Percentiles rank a stretch among this genome's conserved stretches.
phyloP scores from a whole-genome alignment of 2,888 invertebrate genomes.

The Crocallis elinguaria region DNA sequence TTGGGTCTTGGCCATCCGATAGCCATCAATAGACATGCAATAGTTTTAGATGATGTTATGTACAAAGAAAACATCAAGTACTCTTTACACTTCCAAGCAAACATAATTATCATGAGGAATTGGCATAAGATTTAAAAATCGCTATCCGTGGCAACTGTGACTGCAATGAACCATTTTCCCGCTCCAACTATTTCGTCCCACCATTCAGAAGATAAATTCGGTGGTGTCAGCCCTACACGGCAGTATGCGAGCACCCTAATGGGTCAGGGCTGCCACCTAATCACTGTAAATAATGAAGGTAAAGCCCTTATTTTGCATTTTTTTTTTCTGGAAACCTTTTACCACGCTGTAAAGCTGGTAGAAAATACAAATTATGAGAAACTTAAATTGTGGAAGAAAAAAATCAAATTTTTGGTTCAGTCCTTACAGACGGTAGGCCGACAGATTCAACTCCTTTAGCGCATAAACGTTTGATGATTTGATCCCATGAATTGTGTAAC shows the following conservation, averaged over 20 bases:
- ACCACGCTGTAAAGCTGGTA: constrained; percentile 6
- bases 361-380: not conserved
- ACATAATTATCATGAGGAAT: too few species aligned
- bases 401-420: not conserved
- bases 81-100: too few species aligned
- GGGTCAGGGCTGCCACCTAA: constrained; percentile 24
- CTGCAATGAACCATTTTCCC: not conserved
- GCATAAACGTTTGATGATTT: too few species aligned
- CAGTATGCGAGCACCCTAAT: constrained; percentile 18
- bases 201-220: constrained; percentile 20
- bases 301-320: constrained; percentile 24
- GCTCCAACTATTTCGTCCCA: constrained; percentile 19
- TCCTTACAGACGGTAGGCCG: too few species aligned
- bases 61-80: too few species aligned
- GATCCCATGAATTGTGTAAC: too few species aligned
- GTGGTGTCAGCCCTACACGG: constrained; percentile 26
- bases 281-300: constrained; percentile 31
- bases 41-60: too few species aligned
- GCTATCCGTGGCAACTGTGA: constrained; percentile 12
- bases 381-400: not conserved
- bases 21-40: too few species aligned
- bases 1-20: too few species aligned
- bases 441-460: too few species aligned
- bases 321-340: constrained; percentile 26
- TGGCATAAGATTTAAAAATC: not conserved